These are phyloP conservation scores for Hirundichthys speculiger DNA, from an alignment of 2,113 vertebrate genomes.

Conservation along the genomic window DNA sequence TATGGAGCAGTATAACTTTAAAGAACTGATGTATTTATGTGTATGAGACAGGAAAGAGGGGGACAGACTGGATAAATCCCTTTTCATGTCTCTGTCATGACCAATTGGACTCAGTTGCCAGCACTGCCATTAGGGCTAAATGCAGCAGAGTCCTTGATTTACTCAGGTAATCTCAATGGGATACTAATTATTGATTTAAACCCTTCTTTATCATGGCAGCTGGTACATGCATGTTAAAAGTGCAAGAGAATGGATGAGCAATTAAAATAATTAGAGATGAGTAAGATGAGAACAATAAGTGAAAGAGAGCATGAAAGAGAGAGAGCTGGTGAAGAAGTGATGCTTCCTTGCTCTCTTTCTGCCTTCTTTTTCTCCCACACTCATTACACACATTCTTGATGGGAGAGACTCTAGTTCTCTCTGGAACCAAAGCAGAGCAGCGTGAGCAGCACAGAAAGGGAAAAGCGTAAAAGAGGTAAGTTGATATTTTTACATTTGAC, in stretches of 20 bases:
- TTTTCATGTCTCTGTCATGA: neutral
- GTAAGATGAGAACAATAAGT: constrained; percentile 1
- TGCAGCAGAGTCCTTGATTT: constrained; percentile 26
- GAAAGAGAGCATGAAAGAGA: neutral
- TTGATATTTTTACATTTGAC: constrained; percentile 11
- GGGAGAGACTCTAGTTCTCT: constrained; percentile 32
- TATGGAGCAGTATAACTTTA: too few relatives aligned
- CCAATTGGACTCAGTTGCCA: constrained; percentile 11
- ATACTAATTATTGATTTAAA: constrained; percentile 9
- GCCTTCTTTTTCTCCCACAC: constrained; percentile 24
- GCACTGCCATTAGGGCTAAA: constrained; percentile 18
- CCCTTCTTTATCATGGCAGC: constrained; percentile 19
- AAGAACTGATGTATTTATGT: neutral
- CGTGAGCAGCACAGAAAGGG: constrained; percentile 7
- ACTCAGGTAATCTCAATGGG: constrained; percentile 23
- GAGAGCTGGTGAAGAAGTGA: constrained; percentile 2
- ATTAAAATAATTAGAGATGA: constrained; percentile 41
- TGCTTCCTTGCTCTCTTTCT: constrained; percentile 12
- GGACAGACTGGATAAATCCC: neutral
- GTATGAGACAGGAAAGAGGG: constrained; percentile 2
- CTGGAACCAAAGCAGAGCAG: constrained; percentile 36
- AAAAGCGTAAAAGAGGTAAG: constrained; percentile 58
- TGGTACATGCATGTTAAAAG: constrained; percentile 14
- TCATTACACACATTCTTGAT: constrained; percentile 20
- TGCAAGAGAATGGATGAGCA: constrained; percentile 29